Evolutionary conservation across 2,797 vertebrate genomes (phyloP), one percentile per base, ranked within the genome.

Genomic region (Artibeus jamaicensis): DNA sequence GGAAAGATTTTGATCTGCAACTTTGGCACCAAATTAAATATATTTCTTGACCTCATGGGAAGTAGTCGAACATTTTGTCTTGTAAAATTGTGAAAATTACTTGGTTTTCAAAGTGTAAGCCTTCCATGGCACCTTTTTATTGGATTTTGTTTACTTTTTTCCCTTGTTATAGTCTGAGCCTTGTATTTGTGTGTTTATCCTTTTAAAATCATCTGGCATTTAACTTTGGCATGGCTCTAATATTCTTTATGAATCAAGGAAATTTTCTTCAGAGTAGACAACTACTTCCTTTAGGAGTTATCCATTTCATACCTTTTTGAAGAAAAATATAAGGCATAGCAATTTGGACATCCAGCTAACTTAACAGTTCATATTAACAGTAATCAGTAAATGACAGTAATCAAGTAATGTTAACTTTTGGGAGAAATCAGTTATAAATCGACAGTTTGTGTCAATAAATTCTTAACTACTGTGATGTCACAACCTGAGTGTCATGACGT

Each of bases 131-230:
- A 83, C 59, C 37, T 82, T 93, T 90, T 82, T 55, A 59, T 77
- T 85, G 32, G 57, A 76, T 88, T 92, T 89, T 96, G 59, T 87
- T 95, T 86, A 48, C 46, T 18, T 94, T 82, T 76, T 18, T 73
- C 62, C 7, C 19, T 77, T 74, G 32, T 83, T 85, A 73, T 46
- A 74, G 46, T 55, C 55, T 86, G 46, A 96, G 16, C n/a, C 29
- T 95, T 90, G 3, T 55, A 48, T 57, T 79, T 89, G 34, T 85
- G 24, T 84, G 21, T 50, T 10, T 42, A 14, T 16, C 34, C 42
- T 96, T 93, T 88, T 78, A 81, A 90, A 93, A 67, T 93, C 26
- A 57, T 83, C 22, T 89, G 53, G 18, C 44, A 86, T 70, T 95
- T 81, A 79, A 44, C 34, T 53, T 76, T 73, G 67, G 34, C 39